phyloP scores from a whole-genome alignment of 2,113 vertebrate genomes.

The Aleadryas rufinucha region DNA sequence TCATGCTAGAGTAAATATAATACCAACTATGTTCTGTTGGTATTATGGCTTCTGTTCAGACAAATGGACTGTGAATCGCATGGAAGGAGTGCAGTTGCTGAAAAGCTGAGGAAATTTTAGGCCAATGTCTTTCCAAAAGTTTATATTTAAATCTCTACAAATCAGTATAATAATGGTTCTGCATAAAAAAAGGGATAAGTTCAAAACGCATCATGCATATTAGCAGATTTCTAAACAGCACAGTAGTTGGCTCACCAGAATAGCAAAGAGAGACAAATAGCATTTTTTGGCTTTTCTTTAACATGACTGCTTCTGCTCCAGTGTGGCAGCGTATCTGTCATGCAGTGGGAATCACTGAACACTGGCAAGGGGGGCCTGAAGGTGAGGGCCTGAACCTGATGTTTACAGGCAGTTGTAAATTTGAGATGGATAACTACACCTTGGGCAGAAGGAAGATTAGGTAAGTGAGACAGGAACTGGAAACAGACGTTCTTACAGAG shows the following conservation, averaged over 20 bases:
- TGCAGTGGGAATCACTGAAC: neutral
- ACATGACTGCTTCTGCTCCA: neutral
- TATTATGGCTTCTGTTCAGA: neutral
- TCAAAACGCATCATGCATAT: neutral
- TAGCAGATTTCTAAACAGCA: neutral
- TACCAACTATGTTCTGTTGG: neutral
- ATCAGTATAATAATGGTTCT: neutral
- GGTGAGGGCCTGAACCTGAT: neutral
- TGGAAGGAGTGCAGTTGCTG: neutral
- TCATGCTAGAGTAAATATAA: neutral
- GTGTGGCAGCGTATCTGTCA: neutral
- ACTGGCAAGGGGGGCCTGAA: neutral
- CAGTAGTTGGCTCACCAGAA: neutral
- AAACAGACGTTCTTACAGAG: neutral
- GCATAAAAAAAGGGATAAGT: neutral
- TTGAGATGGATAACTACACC: neutral
- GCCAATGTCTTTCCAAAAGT: neutral
- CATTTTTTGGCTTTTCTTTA: neutral
- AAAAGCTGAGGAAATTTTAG: neutral
- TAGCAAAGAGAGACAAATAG: neutral
- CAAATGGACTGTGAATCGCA: neutral
- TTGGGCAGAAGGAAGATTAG: neutral
- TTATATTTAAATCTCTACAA: neutral
- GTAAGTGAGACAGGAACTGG: neutral
- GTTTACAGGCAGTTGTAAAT: neutral